These are phyloP conservation scores for Grammomys dolichurus DNA, from an alignment of 2,113 vertebrate genomes.

Conservation along the genomic window DNA sequence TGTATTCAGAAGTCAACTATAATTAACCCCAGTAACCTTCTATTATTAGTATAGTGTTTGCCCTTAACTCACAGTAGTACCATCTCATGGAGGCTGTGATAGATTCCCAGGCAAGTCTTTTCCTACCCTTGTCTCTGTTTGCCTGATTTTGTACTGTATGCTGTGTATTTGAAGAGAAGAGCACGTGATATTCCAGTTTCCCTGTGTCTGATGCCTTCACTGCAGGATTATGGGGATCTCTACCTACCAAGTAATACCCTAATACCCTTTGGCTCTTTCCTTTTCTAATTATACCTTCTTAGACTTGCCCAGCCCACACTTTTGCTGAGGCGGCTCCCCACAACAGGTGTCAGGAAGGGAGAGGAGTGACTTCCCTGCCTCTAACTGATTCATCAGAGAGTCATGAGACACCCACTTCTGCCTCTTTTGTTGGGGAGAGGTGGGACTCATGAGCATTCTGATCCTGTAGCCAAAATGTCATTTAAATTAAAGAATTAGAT, in stretches of 20 bases:
- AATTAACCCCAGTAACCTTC: neutral
- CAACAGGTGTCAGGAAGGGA: conserved; percentile 76
- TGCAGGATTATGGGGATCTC: conserved; percentile 20
- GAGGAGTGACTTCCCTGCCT: conserved; percentile 56
- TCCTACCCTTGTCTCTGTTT: neutral
- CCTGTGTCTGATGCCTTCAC: conserved; percentile 16
- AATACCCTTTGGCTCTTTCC: conserved; percentile 41
- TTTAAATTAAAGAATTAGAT: conserved; percentile 48
- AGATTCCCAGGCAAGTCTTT: neutral
- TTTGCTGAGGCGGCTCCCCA: conserved; percentile 43
- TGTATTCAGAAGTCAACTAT: neutral
- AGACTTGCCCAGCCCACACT: conserved; percentile 14
- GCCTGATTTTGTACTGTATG: neutral
- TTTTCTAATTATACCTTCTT: conserved; percentile 71
- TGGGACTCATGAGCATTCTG: neutral
- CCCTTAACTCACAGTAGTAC: neutral
- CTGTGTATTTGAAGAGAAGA: neutral
- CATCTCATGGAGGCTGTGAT: neutral
- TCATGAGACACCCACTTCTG: conserved; percentile 66
- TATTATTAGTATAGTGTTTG: neutral
- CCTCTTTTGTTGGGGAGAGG: conserved; percentile 33
- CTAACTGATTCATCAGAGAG: conserved; percentile 77
- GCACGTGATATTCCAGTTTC: neutral
- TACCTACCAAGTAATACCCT: conserved; percentile 14
- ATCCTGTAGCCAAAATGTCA: conserved; percentile 64